Conservation (phyloP, 2,797 vertebrate species). For the Hyperoplus lanceolatus region DNA sequence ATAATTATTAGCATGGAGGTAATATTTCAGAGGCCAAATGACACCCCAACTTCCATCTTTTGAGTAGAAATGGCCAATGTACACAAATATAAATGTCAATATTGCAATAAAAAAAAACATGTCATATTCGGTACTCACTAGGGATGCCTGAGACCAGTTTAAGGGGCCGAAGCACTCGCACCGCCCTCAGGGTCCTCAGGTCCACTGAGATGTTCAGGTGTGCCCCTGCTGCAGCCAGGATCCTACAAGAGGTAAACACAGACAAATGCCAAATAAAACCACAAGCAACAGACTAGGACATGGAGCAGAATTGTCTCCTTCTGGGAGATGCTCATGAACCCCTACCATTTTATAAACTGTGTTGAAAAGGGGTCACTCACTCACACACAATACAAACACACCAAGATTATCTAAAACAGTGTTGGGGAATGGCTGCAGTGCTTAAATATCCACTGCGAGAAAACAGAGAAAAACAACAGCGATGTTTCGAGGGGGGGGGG, state of each 20-base stretch:
- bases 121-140: conserved; percentile 86
- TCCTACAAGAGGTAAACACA: conserved; percentile 82
- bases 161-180: conserved; percentile 95
- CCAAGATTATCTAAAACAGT: not conserved
- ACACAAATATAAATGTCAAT: not conserved
- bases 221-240: conserved; percentile 95
- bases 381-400: conserved; percentile 29
- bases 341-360: conserved; percentile 38
- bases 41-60: not conserved
- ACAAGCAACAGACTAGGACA: conserved; percentile 34
- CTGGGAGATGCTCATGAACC: conserved; percentile 22
- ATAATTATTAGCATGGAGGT: not conserved
- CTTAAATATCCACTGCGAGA: conserved; percentile 54
- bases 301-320: conserved; percentile 25
- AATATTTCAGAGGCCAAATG: conserved; percentile 1
- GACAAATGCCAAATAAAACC: conserved; percentile 27
- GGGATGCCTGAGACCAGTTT: conserved; percentile 99
- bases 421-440: conserved; percentile 52
- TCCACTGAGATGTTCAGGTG: conserved; percentile 98
- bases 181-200: conserved; percentile 95
- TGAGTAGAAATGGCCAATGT: not conserved
- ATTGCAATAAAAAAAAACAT: not conserved
- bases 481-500: conserved; percentile 31
- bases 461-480: conserved; percentile 53
- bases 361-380: conserved; percentile 12